Percentiles rank a stretch among this genome's conserved stretches.
These are phyloP conservation scores for Zalophus californianus DNA, from an alignment of 2,797 vertebrate species.

Conservation along the genomic window DNA sequence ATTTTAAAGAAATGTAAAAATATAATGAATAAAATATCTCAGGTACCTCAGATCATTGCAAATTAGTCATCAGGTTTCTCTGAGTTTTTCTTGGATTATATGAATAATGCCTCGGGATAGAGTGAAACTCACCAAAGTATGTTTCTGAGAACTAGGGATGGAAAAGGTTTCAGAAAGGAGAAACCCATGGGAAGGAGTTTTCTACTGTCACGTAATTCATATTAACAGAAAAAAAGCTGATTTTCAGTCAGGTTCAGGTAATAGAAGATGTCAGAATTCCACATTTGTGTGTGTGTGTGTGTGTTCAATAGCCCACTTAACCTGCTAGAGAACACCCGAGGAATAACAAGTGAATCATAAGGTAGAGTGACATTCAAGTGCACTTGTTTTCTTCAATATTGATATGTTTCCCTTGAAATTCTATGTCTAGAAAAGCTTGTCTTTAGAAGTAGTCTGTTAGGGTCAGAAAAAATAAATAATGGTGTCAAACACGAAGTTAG, in stretches of 20 bases:
- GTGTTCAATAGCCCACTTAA: slow-evolving; percentile 64
- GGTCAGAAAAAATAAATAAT: slow-evolving; percentile 50
- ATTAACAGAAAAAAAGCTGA: slow-evolving; percentile 69
- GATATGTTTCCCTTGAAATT: slow-evolving; percentile 69
- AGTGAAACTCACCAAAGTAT: slow-evolving; percentile 42
- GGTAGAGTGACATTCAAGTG: slow-evolving; percentile 58
- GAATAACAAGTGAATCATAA: slow-evolving; percentile 73
- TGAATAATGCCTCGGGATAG: slow-evolving; percentile 69
- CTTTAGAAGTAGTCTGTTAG: slow-evolving; percentile 20
- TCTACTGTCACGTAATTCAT: slow-evolving; percentile 72
- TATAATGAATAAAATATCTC: slow-evolving; percentile 72
- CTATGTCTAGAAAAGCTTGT: slow-evolving; percentile 27
- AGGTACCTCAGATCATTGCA: slow-evolving; percentile 64
- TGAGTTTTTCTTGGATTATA: slow-evolving; percentile 70
- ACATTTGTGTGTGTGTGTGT: neutral
- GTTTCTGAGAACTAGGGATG: slow-evolving; percentile 33
- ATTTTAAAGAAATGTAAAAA: slow-evolving; percentile 76
- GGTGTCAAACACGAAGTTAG: neutral
- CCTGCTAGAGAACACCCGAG: slow-evolving; percentile 48
- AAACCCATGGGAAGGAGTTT: slow-evolving; percentile 63
- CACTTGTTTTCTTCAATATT: slow-evolving; percentile 71
- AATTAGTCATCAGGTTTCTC: slow-evolving; percentile 71
- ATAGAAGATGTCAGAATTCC: slow-evolving; percentile 73
- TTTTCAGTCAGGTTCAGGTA: slow-evolving; percentile 72
- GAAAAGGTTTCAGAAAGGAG: slow-evolving; percentile 35